Conservation (phyloP, 2,888 invertebrate genomes). For the Limnephilus lunatus region DNA sequence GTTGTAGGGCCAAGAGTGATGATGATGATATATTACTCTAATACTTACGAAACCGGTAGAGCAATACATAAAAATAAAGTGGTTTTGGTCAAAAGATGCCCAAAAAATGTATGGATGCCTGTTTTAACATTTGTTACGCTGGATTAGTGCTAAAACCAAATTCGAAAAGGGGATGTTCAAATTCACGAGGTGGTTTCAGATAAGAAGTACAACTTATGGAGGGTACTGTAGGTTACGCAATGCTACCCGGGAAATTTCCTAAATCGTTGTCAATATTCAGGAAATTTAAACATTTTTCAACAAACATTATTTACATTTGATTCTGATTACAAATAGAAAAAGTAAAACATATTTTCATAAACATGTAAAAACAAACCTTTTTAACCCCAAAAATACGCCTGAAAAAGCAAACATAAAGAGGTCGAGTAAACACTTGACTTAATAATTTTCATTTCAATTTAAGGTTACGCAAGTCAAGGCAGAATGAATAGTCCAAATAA, state of each 20-base stretch:
- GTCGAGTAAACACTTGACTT: neutral
- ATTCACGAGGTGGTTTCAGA: neutral
- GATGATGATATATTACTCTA: no score
- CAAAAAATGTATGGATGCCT: neutral
- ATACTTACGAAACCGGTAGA: no score
- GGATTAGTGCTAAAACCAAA: neutral
- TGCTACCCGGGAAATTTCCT: neutral
- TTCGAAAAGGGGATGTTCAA: neutral
- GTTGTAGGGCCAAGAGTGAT: no score
- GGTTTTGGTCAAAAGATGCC: neutral
- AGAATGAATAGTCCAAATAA: constrained; percentile 2
- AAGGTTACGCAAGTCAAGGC: neutral
- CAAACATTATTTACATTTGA: neutral
- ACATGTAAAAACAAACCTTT: neutral
- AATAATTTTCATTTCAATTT: constrained; percentile 2
- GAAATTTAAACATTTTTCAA: no score
- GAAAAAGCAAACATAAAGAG: neutral
- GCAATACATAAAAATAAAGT: no score
- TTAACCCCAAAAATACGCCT: neutral
- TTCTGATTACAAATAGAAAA: neutral
- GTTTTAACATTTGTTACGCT: neutral
- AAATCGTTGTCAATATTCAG: neutral
- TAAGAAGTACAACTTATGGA: neutral
- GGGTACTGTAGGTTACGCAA: neutral
- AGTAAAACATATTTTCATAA: neutral